Base-by-base conservation (phyloP, 1,140 invertebrate species). In the Atta cephalotes region DNA sequence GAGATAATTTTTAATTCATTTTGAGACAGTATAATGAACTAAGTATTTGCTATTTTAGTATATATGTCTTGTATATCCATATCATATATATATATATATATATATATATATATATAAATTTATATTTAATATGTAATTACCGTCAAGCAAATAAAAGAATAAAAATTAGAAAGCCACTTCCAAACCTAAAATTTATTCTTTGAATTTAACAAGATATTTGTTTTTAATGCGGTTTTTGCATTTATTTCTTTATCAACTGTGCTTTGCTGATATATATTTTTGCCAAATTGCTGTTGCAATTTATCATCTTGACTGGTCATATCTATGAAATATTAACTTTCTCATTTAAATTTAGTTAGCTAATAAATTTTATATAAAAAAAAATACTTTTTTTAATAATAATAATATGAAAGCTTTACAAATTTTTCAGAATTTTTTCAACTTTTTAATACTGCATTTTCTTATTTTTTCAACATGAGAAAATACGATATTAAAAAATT, bases 161-260 rank as follows among this genome's bases (percentile, higher is more conserved):
- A 79, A 56, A 56, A n/a, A 39, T 39, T 39, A 39, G 6, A 39
- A 39, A 39, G 35, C 0, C 1, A 3, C 28, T 45, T 21, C 10
- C 14, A 18, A 71, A 92, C 91, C 91, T 87, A 78, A 49, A 18
- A 68, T 18, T 65, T 86, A 14, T 65, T 86, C 45, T 81, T 92
- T 0, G 58, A 53, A 18, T 66, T 51, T 7, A 53, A 25, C 9
- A 88, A 88, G 25, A 90, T 31, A 79, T 92, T 92, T 4, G 89
- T 86, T 10, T 86, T 91, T 56, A 76, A 81, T 12, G 91, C 5
- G 31, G 31, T 35, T 6, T 35, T 35, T 35, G 31, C 63, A 58
- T 92, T 89, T 16, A 66, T 68, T 39, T 90, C 82, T 58, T 12
- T 88, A 25, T 88, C 68, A 60, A 76, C 56, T 2, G 82, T 87